Conservation (phyloP, 2,797 vertebrate species). For the Phyllotis vaccarum region DNA sequence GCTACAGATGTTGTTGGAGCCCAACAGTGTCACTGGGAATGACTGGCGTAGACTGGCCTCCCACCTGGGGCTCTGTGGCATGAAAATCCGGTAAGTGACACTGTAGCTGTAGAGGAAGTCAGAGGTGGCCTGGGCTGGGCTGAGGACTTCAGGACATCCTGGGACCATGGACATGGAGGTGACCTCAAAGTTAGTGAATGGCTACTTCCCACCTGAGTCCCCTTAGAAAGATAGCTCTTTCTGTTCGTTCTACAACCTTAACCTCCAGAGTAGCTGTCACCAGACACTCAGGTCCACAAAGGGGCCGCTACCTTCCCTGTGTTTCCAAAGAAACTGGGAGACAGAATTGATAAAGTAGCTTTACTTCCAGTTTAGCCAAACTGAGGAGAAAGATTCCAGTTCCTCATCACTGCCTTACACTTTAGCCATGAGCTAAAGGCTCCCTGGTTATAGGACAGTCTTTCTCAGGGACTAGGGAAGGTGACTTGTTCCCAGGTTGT, state of each 20-base stretch:
- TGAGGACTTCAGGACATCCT: background rate
- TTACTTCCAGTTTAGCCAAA: background rate
- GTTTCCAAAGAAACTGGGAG: background rate
- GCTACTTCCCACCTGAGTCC: background rate
- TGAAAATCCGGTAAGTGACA: conserved; percentile 65
- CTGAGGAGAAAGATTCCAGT: background rate
- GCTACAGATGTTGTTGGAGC: conserved; percentile 60
- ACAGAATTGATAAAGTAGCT: background rate
- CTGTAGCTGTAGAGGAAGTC: fast-evolving
- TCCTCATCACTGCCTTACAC: background rate
- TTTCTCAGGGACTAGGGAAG: background rate
- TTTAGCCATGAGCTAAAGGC: background rate
- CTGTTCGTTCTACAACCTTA: background rate
- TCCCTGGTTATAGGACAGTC: background rate
- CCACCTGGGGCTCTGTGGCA: conserved; percentile 41
- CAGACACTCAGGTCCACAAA: too few relatives aligned
- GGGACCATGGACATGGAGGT: background rate
- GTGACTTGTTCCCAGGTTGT: background rate
- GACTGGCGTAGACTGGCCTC: conserved; percentile 67
- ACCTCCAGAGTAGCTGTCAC: background rate
- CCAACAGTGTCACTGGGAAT: conserved; percentile 53
- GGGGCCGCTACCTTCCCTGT: background rate
- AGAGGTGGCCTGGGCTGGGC: background rate
- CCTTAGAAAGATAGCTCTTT: background rate
- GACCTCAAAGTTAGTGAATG: background rate